Evolutionary conservation across 2,888 invertebrate species (phyloP).

Genomic region (Aporophyla lueneburgensis): DNA sequence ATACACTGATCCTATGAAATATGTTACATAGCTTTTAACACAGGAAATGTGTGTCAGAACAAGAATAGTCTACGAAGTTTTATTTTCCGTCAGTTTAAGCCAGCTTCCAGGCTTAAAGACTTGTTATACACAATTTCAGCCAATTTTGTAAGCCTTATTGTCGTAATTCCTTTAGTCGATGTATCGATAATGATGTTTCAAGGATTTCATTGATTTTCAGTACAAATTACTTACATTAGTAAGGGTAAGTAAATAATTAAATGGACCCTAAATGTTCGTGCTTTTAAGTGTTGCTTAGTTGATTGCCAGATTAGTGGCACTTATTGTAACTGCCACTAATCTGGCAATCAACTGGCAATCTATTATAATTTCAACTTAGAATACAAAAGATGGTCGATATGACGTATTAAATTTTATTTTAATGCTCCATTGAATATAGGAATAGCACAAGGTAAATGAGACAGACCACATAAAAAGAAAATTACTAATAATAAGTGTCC

Average conservation of each 20-base stretch:
- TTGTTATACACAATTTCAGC: slow-evolving; percentile 15
- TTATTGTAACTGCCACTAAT: too few species aligned
- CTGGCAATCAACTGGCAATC: too few species aligned
- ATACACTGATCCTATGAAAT: background rate
- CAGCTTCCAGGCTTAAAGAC: slow-evolving; percentile 18
- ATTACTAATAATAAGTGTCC: background rate
- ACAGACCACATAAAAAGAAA: background rate
- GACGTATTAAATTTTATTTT: background rate
- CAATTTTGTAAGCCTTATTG: slow-evolving; percentile 4
- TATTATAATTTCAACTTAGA: background rate
- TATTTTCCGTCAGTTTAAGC: slow-evolving; percentile 31
- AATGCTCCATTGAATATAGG: background rate
- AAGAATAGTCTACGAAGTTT: background rate
- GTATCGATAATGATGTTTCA: background rate
- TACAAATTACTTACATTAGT: background rate
- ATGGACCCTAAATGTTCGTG: background rate
- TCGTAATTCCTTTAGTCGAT: background rate
- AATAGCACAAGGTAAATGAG: slow-evolving; percentile 9
- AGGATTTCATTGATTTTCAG: slow-evolving; percentile 12
- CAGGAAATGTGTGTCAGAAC: background rate
- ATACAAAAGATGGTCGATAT: too few species aligned
- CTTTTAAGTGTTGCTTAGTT: background rate
- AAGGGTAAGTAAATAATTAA: slow-evolving; percentile 7
- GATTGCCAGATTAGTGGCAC: background rate
- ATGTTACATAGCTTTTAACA: background rate